Base-by-base conservation (phyloP, 2,113 vertebrate species). In the Ginglymostoma cirratum region DNA sequence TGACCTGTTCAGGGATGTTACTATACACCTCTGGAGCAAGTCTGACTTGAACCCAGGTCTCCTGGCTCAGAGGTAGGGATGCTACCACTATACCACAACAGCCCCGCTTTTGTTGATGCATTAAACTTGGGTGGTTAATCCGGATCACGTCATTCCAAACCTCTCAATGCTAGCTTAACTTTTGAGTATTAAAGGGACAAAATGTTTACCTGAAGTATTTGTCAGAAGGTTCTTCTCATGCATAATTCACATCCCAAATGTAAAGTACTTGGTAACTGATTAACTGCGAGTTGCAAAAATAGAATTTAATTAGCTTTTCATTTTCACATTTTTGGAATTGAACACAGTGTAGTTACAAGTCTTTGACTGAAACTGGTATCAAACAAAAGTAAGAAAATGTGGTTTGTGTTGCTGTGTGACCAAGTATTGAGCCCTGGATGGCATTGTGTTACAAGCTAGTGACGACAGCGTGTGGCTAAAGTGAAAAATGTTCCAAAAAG, bases 281-380 rank as follows among this genome's bases (percentile, higher is more conserved):
- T 38, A 66, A 38, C n/a, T 38, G 61, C 61, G 7, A 52, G 42
- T 52, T 95, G 38, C 27, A 76, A 45, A 72, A 70, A 48, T 95
- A 72, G 69, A 70, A 95, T 21, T 95, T 76, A 95, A 95, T 45
- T 95, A 72, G 69, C 67, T 95, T 95, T 52, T n/a, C 27, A 72
- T 95, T 5, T 72, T 72, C 24, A 45, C 23, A 19, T 72, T 72
- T 72, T 15, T 76, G 67, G 52, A 76, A 95, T 15, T 52, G 21
- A 76, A 48, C 27, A 72, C 67, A 24, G 23, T 95, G 94, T 48
- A 72, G 67, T 72, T 93, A 1, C 42, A 94, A 94, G 92, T 89
- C 19, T 70, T 45, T 45, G 52, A 45, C 45, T 67, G 92, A n/a
- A 34, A 61, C 52, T 61, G 48, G 48, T 55, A 21, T 76, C 48